Base-by-base conservation (phyloP, 2,888 invertebrate genomes). In the Lobophora halterata region DNA sequence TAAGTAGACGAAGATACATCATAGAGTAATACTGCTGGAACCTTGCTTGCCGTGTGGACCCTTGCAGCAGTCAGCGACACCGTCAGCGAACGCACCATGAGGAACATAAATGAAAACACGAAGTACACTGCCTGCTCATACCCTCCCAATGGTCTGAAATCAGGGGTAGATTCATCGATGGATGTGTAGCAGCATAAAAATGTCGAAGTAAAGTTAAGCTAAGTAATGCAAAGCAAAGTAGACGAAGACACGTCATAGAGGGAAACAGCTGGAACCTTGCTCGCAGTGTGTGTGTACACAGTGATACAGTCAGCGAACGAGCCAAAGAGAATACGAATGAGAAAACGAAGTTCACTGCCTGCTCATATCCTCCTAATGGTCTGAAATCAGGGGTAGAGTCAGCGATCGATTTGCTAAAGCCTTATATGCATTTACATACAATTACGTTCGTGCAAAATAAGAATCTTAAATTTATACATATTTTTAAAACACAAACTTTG, bases 291-390 rank as follows among this genome's bases (percentile, higher is more conserved):
- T 0, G 91, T 85, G 91, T 91, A 20, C 70, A 57, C 32, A 92
- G 56, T 0, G 91, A 91, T 0, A 92, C 90, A 0, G 89, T 85
- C 6, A 90, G 65, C 0, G 91, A 90, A 36, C 92, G 79, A 3
- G 83, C 61, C 25, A 93, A 69, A 6, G 93, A 73, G 60, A 91
- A 92, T 25, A 89, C 79, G 46, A 93, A 91, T 0, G 93, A 93
- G 58, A 83, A 91, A 40, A 88, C 87, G 55, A 91, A 91, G 65
- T 93, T 93, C 8, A 90, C 58, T 6, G 89, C 82, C 52, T 90
- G 89, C 41, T 90, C 80, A 46, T 88, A 72, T 7, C 89, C 89
- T 5, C 49, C 38, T 1, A 75, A 43, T 0, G 64, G 52, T 6
- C 80, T 79, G 61, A 2, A 65, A 64, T 10, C 3, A n/a, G 17